These are phyloP conservation scores for Polypedilum pembai DNA, from an alignment of 1,140 invertebrate species.

Conservation along the genomic window DNA sequence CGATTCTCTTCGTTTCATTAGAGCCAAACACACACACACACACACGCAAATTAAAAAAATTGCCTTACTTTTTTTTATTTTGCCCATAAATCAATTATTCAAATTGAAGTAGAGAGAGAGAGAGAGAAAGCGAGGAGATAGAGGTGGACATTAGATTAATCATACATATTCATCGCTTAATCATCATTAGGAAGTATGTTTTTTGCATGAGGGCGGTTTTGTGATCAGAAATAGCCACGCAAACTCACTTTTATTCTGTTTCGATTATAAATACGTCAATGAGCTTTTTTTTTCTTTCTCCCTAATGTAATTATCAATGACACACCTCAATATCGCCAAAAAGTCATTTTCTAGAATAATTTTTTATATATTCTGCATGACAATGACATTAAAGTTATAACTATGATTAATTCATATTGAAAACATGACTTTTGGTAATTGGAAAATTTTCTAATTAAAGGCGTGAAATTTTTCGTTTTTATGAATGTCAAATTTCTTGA, in stretches of 20 bases:
- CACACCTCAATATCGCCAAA: slow-evolving; percentile 26
- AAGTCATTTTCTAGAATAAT: background rate
- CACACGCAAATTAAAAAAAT: background rate
- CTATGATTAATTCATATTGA: too few relatives aligned
- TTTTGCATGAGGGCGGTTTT: too few relatives aligned
- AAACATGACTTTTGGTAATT: too few relatives aligned
- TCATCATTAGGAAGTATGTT: background rate
- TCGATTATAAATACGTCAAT: slow-evolving; percentile 27
- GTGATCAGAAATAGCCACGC: background rate
- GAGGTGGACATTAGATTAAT: slow-evolving; percentile 22
- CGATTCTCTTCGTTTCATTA: slow-evolving; percentile 26
- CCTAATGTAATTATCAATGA: slow-evolving; percentile 22
- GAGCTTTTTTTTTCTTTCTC: background rate
- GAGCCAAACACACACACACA: background rate
- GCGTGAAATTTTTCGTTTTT: too few relatives aligned
- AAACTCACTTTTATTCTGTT: background rate
- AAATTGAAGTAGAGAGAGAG: slow-evolving; percentile 21
- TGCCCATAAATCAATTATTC: slow-evolving; percentile 23
- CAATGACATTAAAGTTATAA: background rate
- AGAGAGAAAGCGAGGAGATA: too few relatives aligned
- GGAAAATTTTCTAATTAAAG: too few relatives aligned
- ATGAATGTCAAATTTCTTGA: too few relatives aligned
- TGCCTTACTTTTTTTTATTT: background rate
- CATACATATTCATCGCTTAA: background rate
- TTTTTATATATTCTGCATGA: slow-evolving; percentile 2